Base-by-base conservation (phyloP, 2,888 invertebrate species). In the Lacanobia wlatinum region DNA sequence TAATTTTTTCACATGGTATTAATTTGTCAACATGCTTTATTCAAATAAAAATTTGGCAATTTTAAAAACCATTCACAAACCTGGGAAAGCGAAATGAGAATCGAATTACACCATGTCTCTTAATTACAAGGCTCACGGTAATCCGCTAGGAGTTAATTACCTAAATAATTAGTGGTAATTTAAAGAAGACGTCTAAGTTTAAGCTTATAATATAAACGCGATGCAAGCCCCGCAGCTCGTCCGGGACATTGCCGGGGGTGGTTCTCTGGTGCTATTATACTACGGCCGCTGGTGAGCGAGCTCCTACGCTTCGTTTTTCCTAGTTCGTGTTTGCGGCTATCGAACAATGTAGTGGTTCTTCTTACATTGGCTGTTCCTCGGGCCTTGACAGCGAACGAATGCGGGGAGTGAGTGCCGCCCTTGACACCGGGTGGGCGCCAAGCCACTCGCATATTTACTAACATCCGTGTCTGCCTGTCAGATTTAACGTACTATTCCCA, bases 391-490 rank as follows among this genome's bases (percentile, higher is more conserved):
- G 85, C 81, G 76, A 82, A 83, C 76, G 77, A 84, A 80, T 82
- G 84, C 71, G 86, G 85, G 78, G 84, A 87, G 89, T 85, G 86
- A 89, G 89, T 87, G 89, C 86, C 90, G 94, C 88, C 94, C 94
- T 95, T 95, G 95, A 93, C 94, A 93, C 90, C 92, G 91, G 86
- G 81, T 79, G 87, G 87, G 86, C 87, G 88, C 87, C 87, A 89
- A 88, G 82, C 84, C 86, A 81, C 86, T 87, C 84, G 86, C 89
- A 86, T 91, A 91, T 91, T 90, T 91, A 92, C 91, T 86, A 90
- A 90, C 91, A 90, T 87, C 84, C 76, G 76, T 65, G 76, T 78
- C 59, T 78, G 52, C 61, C 63, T 75, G 71, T 71, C 78, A 76
- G 53, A 67, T 75, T 80, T 73, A 73, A 67, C 60, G 50, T 56